Evolutionary conservation across 2,888 invertebrate species (phyloP).

Genomic region (Cryptophagus acutangulus): DNA sequence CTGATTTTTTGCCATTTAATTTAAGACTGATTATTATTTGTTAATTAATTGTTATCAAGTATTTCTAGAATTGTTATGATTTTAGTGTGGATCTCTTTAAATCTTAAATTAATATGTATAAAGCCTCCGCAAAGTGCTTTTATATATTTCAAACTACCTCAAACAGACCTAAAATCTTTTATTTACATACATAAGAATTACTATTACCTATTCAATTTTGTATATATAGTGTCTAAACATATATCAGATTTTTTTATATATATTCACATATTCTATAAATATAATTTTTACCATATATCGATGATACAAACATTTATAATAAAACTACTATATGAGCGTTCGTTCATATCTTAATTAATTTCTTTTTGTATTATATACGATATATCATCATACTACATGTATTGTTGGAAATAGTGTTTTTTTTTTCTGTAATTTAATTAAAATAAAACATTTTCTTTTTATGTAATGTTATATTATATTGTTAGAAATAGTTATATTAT

Average conservation of each 20-base stretch:
- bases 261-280: slow-evolving; percentile 32
- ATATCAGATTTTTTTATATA: slow-evolving; percentile 34
- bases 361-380: slow-evolving; percentile 27
- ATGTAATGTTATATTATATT: slow-evolving; percentile 42
- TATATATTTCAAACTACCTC: slow-evolving; percentile 34
- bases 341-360: slow-evolving; percentile 34
- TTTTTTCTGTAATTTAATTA: slow-evolving; percentile 41
- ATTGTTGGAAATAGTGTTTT: slow-evolving; percentile 38
- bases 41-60: slow-evolving; percentile 38
- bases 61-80: slow-evolving; percentile 34
- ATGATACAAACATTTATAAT: slow-evolving; percentile 18
- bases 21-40: slow-evolving; percentile 48
- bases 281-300: slow-evolving; percentile 30
- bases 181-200: slow-evolving; percentile 19
- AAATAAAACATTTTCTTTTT: slow-evolving; percentile 40
- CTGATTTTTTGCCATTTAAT: slow-evolving; percentile 44
- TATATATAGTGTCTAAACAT: slow-evolving; percentile 26
- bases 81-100: slow-evolving; percentile 25
- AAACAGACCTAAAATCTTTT: slow-evolving; percentile 22
- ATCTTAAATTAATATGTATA: slow-evolving; percentile 9
- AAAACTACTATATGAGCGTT: slow-evolving; percentile 34
- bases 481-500: slow-evolving; percentile 44
- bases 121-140: slow-evolving; percentile 33
- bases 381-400: no score
- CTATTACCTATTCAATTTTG: slow-evolving; percentile 12